Evolutionary conservation across 2,888 invertebrate species (phyloP).

Genomic region (Aphidoletes aphidimyza): DNA sequence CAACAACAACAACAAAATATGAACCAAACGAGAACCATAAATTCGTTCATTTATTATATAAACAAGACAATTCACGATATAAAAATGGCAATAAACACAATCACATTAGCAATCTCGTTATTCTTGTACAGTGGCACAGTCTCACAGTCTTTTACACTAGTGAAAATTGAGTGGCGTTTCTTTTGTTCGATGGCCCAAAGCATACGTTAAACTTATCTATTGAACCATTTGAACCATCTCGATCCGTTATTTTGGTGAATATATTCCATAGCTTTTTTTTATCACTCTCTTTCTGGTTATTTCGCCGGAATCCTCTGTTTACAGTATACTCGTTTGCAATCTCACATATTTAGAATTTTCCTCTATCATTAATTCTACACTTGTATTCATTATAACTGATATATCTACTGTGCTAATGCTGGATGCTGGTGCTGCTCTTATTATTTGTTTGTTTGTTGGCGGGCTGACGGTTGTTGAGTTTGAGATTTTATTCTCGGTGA

Average conservation of each 20-base stretch:
- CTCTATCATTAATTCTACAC: neutral
- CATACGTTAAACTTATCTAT: too few relatives aligned
- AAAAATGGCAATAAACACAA: constrained; percentile 7
- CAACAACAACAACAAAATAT: neutral
- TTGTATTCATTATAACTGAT: neutral
- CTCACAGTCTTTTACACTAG: too few relatives aligned
- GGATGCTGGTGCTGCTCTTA: neutral
- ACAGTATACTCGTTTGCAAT: neutral
- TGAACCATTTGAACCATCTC: too few relatives aligned
- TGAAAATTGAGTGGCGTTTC: neutral
- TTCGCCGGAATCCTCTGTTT: neutral
- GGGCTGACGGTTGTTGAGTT: too few relatives aligned
- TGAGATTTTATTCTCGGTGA: neutral
- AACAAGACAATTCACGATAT: constrained; percentile 6
- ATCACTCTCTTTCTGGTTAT: neutral
- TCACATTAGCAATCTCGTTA: neutral
- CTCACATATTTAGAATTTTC: neutral
- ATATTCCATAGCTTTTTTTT: neutral
- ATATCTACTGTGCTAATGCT: too few relatives aligned
- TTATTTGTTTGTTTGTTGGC: neutral
- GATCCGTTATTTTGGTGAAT: too few relatives aligned
- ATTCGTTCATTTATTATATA: constrained; percentile 18
- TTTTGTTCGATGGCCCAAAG: too few relatives aligned
- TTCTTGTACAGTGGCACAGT: neutral
- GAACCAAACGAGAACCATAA: neutral